Percentiles rank a stretch among this genome's conserved stretches.
Conservation (phyloP, 2,888 invertebrate genomes). For the Athalia circularis region DNA sequence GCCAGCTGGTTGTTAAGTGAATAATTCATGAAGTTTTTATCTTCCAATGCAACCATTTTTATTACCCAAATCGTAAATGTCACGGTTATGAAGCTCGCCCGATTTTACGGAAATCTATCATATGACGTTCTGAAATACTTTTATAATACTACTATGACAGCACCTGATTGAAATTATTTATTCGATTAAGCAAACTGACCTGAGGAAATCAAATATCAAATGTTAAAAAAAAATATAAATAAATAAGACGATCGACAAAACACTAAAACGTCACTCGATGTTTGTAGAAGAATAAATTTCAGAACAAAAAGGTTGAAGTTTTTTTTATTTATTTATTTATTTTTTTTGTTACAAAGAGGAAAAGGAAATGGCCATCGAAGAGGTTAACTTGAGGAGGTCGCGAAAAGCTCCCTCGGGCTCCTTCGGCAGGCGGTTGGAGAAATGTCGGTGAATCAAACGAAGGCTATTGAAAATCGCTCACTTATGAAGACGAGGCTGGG, state of each 20-base stretch:
- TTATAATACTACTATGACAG: not conserved
- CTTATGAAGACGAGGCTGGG: not conserved
- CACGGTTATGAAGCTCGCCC: not conserved
- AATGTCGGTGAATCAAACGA: not conserved
- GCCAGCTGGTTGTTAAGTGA: not conserved
- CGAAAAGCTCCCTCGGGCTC: not conserved
- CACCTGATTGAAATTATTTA: too few species aligned
- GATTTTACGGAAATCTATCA: slow-evolving; percentile 10
- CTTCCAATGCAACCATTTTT: not conserved
- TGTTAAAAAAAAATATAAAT: too few species aligned
- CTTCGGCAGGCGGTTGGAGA: not conserved
- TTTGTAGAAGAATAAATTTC: too few species aligned
- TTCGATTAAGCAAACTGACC: too few species aligned
- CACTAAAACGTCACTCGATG: too few species aligned
- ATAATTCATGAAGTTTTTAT: not conserved
- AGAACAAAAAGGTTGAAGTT: too few species aligned
- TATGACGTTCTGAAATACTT: not conserved
- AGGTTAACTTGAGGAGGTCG: not conserved
- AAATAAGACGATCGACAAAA: too few species aligned
- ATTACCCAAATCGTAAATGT: slow-evolving; percentile 18
- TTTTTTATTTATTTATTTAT: too few species aligned
- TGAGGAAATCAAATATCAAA: too few species aligned
- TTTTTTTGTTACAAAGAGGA: too few species aligned
- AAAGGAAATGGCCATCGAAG: too few species aligned
- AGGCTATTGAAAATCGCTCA: slow-evolving; percentile 17